These are phyloP conservation scores for Pseudocheirus occidentalis DNA, from an alignment of 2,797 vertebrate genomes.

Conservation along the genomic window DNA sequence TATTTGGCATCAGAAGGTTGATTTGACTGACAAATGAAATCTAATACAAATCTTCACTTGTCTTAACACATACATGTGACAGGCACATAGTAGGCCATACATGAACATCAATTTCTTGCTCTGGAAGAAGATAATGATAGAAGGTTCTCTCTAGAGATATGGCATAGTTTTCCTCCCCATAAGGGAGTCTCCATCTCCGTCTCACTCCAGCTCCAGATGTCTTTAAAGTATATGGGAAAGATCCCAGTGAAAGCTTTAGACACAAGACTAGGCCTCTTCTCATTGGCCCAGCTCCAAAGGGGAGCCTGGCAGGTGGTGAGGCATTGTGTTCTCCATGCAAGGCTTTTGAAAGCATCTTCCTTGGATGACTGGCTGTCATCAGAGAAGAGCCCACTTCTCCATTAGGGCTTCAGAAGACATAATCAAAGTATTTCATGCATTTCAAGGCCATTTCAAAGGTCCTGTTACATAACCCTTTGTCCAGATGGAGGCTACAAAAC, in stretches of 20 bases:
- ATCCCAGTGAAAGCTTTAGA: background rate
- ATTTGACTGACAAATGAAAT: background rate
- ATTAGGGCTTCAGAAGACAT: background rate
- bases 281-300: background rate
- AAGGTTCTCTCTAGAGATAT: background rate
- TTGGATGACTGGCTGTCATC: background rate
- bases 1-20: background rate
- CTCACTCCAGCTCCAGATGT: no score
- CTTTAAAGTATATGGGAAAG: background rate
- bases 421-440: background rate
- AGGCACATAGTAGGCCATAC: background rate
- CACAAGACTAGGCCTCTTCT: background rate
- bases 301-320: background rate
- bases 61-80: background rate
- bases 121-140: background rate
- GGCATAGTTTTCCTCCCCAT: background rate
- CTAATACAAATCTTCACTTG: background rate
- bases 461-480: slow-evolving; percentile 7
- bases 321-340: background rate
- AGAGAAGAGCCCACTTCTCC: background rate
- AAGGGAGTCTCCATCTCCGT: no score
- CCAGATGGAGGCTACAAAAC: slow-evolving; percentile 28
- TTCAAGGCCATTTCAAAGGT: background rate
- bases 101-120: background rate
- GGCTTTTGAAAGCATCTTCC: background rate